Percentiles rank a stretch among this genome's conserved stretches.
Conservation (phyloP, 1,140 invertebrate genomes). For the Drosophila kurseongensis region DNA sequence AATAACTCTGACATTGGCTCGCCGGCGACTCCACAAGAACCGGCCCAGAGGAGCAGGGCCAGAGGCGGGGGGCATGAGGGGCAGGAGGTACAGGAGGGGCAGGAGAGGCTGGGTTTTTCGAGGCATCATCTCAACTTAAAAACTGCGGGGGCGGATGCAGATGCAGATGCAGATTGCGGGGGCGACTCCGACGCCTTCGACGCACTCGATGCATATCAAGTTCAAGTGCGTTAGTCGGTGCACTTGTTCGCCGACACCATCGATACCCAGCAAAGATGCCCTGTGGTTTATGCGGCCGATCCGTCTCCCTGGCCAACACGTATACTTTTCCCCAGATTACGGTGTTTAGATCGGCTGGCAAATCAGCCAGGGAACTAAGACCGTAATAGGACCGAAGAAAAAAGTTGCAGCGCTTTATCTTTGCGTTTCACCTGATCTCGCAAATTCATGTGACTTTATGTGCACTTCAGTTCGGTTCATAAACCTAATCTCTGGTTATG, state of each 20-base stretch:
- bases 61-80: conserved; percentile 2
- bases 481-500: neutral
- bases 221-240: conserved; percentile 57
- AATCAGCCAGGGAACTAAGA: no score
- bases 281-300: conserved; percentile 21
- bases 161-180: neutral
- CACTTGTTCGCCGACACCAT: conserved; percentile 40
- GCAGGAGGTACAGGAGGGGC: neutral
- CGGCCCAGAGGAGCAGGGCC: conserved; percentile 61
- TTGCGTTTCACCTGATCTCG: conserved; percentile 30
- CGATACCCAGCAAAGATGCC: conserved; percentile 5
- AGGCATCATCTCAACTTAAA: neutral
- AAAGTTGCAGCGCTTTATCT: conserved; percentile 21
- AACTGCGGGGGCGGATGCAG: conserved; percentile 24
- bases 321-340: conserved; percentile 32
- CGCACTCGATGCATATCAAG: conserved; percentile 46
- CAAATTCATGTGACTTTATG: conserved; percentile 38
- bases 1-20: conserved; percentile 44
- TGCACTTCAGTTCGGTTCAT: conserved; percentile 1
- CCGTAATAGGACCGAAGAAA: neutral
- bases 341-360: neutral
- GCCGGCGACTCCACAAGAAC: conserved; percentile 63
- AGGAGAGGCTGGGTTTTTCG: neutral
- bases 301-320: conserved; percentile 17
- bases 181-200: conserved; percentile 11